These are phyloP conservation scores for Propithecus deckenii DNA, from an alignment of 2,797 vertebrate genomes.

Conservation along the genomic window DNA sequence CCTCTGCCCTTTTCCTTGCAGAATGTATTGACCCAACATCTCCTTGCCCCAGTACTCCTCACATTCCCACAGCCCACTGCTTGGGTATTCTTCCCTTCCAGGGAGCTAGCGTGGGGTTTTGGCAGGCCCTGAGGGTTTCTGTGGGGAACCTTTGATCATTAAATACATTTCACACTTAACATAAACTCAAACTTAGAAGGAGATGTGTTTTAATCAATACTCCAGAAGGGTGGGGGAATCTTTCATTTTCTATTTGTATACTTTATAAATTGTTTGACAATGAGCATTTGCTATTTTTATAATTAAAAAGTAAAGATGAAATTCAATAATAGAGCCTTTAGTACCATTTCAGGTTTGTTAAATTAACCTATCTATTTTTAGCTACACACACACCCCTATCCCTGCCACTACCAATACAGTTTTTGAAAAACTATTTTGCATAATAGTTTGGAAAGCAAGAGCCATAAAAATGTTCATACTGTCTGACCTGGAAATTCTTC, in stretches of 20 bases:
- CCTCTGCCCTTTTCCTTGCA: neutral
- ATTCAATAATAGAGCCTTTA: slow-evolving; percentile 1
- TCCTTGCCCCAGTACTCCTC: neutral
- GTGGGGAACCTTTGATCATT: neutral
- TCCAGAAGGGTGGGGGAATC: neutral
- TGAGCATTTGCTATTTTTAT: slow-evolving; percentile 19
- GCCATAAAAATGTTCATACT: neutral
- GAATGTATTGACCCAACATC: neutral
- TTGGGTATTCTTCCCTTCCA: neutral
- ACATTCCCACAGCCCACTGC: neutral
- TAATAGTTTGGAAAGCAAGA: neutral
- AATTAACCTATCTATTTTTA: neutral
- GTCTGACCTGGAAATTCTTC: neutral
- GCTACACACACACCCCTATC: neutral
- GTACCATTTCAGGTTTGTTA: neutral
- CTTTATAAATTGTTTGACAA: slow-evolving; percentile 22
- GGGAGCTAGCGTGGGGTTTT: neutral
- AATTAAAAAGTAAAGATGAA: slow-evolving; percentile 33
- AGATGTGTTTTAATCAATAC: neutral
- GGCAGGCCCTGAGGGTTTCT: neutral
- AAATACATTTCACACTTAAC: neutral
- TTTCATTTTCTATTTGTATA: neutral
- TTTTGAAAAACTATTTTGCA: neutral
- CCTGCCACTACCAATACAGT: neutral
- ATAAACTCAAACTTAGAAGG: slow-evolving; percentile 33